Evolutionary conservation across 2,888 invertebrate genomes (phyloP), one percentile per base, ranked within the genome.

Genomic region (Leptinotarsa juncta): DNA sequence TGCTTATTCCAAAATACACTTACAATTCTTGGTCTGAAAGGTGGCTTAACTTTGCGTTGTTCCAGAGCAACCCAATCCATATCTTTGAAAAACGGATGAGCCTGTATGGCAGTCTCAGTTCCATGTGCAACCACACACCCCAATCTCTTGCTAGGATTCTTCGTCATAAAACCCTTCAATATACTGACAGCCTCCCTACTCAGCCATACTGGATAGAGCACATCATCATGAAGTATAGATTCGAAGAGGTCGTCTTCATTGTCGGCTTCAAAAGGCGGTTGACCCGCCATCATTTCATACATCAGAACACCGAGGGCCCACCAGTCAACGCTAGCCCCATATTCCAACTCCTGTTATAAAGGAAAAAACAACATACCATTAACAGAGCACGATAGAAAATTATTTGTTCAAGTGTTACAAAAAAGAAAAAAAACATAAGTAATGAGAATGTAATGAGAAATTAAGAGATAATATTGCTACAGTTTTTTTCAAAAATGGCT

Each of bases 211-310:
- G 99, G 99, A 89, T 99, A 99, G 23, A 98, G 91, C 71, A 99
- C 99, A 89, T 99, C 99, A 87, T 99, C 99, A 87, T 97, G 97
- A 83, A 99, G 91, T 86, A 99, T 99, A 80, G 97, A 96, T 89
- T 99, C 98, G 90, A 99, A 99, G 77, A 99, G 91, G 88, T 99
- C 99, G 88, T 99, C 99, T 89, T 99, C 99, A 90, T 99, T 99
- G 89, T 99, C 99, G 4, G 99, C 99, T 90, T 99, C 99, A 89
- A 99, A 99, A 16, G 99, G 99, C 75, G 99, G 99, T 89, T 99
- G 99, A 0, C 99, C 98, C 1, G 98, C 98, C 96, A 98, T 95
- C 98, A 99, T 99, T 91, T 99, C 98, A 89, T 99, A 99, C 96
- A 98, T 96, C 65, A 98, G 91, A 75, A 99, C 98, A 70, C 98